Evolutionary conservation across 2,888 invertebrate species (phyloP).

Genomic region (Caenorhabditis uteleia): DNA sequence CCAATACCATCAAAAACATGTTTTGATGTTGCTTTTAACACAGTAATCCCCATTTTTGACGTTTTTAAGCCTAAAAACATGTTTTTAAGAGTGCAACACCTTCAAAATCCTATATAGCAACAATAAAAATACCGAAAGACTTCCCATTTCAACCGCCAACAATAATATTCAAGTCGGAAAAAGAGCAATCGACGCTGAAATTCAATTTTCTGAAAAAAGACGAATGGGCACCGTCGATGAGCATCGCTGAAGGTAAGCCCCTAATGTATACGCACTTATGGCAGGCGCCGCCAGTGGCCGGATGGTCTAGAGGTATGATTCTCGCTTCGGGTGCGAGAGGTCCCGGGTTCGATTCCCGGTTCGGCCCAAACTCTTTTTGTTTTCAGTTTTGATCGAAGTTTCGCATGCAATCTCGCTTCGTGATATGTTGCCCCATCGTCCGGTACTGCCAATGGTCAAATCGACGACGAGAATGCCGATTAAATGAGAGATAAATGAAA

Average conservation of each 20-base stretch:
- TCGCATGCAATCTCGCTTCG: constrained; percentile 16
- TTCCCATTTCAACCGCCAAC: constrained; percentile 22
- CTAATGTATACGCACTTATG: not conserved
- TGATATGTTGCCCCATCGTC: constrained; percentile 13
- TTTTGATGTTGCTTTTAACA: constrained; percentile 30
- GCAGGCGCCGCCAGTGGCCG: constrained; percentile 37
- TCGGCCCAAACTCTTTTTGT: constrained; percentile 47
- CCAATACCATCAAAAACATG: constrained; percentile 34
- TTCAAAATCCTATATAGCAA: constrained; percentile 11
- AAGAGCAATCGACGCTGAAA: constrained; percentile 3
- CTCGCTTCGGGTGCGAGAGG: constrained; percentile 70
- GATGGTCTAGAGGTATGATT: constrained; percentile 68
- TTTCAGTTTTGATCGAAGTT: constrained; percentile 33
- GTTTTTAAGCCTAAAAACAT: not conserved
- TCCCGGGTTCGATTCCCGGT: constrained; percentile 69
- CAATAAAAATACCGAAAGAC: constrained; percentile 20
- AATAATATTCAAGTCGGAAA: constrained; percentile 10
- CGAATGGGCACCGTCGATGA: constrained; percentile 18
- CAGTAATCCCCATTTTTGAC: constrained; percentile 1
- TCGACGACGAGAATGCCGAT: no score
- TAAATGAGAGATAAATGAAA: not conserved
- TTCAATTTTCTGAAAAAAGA: constrained; percentile 22
- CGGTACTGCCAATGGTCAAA: constrained; percentile 1
- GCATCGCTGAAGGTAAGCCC: constrained; percentile 15
- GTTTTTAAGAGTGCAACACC: constrained; percentile 21